Conservation (phyloP, 2,113 vertebrate species). For the Hepsetus odoe region DNA sequence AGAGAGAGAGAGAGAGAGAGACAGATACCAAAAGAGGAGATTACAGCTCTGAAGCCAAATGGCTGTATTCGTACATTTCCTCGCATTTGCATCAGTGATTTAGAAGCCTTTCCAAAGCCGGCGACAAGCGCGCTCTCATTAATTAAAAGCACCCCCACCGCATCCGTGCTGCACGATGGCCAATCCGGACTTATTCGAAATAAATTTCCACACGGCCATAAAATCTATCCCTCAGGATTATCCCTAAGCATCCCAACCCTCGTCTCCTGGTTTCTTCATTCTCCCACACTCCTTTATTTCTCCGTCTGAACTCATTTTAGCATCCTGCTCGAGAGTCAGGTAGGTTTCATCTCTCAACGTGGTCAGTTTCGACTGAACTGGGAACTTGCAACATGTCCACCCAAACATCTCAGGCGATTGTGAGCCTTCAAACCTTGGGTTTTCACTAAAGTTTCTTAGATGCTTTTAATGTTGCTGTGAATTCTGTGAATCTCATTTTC, state of each 20-base stretch:
- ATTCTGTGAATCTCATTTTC: too few relatives aligned
- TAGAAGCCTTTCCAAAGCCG: slow-evolving; percentile 52
- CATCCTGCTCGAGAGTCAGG: background rate
- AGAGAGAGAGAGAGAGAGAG: slow-evolving; percentile 19
- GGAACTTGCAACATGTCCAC: too few relatives aligned
- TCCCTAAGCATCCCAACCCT: slow-evolving; percentile 27
- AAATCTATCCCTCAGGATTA: slow-evolving; percentile 52
- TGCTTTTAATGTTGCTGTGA: too few relatives aligned
- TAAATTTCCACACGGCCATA: slow-evolving; percentile 53
- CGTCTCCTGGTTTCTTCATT: slow-evolving; percentile 36
- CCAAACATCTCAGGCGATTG: too few relatives aligned
- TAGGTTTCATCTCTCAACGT: too few relatives aligned
- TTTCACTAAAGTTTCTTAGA: too few relatives aligned
- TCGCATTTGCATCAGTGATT: slow-evolving; percentile 58
- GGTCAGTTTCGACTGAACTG: too few relatives aligned
- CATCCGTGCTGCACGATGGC: slow-evolving; percentile 25
- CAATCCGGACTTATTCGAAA: slow-evolving; percentile 53
- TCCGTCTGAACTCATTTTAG: background rate
- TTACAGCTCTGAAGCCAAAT: background rate
- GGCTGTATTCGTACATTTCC: slow-evolving; percentile 41
- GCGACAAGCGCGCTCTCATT: slow-evolving; percentile 56
- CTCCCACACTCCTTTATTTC: slow-evolving; percentile 2
- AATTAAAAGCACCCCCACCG: slow-evolving; percentile 51
- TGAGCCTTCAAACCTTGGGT: too few relatives aligned
- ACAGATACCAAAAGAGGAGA: background rate